A percentile compares a stretch with the other conserved stretches of the same genome.
These are phyloP conservation scores for Rhinoderma darwinii DNA, from an alignment of 2,113 vertebrate species.

Conservation along the genomic window DNA sequence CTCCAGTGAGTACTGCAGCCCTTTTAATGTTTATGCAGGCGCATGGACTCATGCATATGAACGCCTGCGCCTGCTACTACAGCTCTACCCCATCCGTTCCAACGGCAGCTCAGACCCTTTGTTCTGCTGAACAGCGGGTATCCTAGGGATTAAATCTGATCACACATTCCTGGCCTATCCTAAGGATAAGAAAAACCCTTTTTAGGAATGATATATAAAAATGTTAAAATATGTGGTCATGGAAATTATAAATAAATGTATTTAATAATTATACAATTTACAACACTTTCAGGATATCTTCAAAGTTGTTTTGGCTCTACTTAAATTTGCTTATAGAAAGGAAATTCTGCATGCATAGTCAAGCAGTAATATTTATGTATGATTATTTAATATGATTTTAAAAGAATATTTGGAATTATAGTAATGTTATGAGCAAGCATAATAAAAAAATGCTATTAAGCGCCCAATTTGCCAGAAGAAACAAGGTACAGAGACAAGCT, in stretches of 20 bases:
- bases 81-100: too few relatives aligned
- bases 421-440: constrained; percentile 14
- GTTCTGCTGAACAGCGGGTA: too few relatives aligned
- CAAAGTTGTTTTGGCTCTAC: neutral
- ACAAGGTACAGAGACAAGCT: constrained; percentile 29
- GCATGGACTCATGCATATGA: too few relatives aligned
- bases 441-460: constrained; percentile 48
- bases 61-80: too few relatives aligned
- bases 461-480: constrained; percentile 33
- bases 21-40: too few relatives aligned
- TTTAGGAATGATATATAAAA: neutral
- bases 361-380: constrained; percentile 32
- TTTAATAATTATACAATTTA: neutral
- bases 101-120: too few relatives aligned
- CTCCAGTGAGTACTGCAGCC: too few relatives aligned
- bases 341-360: neutral
- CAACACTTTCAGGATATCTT: neutral
- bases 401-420: constrained; percentile 47
- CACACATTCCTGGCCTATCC: too few relatives aligned
- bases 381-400: constrained; percentile 42
- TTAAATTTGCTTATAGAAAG: neutral
- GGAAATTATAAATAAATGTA: neutral
- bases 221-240: neutral
- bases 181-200: too few relatives aligned
- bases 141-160: too few relatives aligned